These are phyloP conservation scores for Barnardius zonarius DNA, from an alignment of 2,113 vertebrate species.

Conservation along the genomic window DNA sequence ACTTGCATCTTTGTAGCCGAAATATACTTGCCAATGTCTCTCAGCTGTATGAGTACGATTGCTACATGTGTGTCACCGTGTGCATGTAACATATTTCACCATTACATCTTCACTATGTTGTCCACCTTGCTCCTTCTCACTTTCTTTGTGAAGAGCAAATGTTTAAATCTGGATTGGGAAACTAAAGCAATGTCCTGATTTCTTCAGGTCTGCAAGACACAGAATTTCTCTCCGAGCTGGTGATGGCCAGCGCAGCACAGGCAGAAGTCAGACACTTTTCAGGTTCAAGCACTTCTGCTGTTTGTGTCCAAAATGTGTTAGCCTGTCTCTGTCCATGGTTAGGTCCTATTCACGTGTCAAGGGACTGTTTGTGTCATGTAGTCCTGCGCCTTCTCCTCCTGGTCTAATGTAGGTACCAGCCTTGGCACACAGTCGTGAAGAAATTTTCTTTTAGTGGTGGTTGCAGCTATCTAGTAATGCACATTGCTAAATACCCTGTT, in stretches of 20 bases:
- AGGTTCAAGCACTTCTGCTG: background rate
- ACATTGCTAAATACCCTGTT: background rate
- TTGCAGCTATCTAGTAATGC: background rate
- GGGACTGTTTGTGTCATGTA: background rate
- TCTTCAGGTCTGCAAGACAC: background rate
- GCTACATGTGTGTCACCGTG: background rate
- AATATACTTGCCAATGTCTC: background rate
- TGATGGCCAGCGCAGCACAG: fast-evolving
- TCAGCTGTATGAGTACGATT: background rate
- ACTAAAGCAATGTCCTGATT: background rate
- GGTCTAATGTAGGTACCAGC: background rate
- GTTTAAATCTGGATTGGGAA: background rate
- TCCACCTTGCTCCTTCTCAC: background rate
- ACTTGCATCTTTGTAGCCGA: background rate
- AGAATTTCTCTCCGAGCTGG: background rate
- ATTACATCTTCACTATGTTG: background rate
- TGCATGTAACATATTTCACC: background rate
- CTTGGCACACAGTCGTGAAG: background rate
- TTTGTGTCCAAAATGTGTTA: background rate
- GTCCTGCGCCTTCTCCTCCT: background rate
- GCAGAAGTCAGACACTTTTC: background rate
- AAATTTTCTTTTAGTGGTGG: background rate
- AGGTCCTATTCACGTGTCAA: background rate
- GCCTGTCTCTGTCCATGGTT: background rate
- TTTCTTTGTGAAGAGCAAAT: fast-evolving